These are phyloP conservation scores for Hyles vespertilio DNA, from an alignment of 1,140 invertebrate genomes.

Conservation along the genomic window DNA sequence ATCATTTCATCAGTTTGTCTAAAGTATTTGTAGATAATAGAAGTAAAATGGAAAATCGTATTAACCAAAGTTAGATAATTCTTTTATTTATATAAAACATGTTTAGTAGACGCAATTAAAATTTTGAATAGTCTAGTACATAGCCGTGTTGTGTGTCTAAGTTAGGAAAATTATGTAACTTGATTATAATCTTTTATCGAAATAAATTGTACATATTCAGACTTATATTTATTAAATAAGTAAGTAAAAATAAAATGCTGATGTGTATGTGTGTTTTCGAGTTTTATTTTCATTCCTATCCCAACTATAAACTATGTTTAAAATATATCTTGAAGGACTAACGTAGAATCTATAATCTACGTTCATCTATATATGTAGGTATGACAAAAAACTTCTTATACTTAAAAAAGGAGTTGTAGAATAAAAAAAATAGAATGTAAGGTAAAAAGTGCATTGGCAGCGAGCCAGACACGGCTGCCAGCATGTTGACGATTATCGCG, in stretches of 20 bases:
- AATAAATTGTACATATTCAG: conserved; percentile 6
- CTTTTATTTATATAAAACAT: conserved; percentile 2
- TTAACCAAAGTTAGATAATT: conserved; percentile 30
- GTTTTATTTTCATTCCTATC: not conserved
- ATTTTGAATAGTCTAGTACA: conserved; percentile 1
- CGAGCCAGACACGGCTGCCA: no score
- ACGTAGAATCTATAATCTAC: no score
- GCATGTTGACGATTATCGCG: no score
- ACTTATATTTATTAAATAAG: conserved; percentile 25
- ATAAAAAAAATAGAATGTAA: no score
- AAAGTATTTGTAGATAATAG: not conserved
- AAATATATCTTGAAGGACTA: no score
- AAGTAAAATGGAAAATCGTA: conserved; percentile 16
- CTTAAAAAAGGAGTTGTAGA: no score
- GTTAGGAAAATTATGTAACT: not conserved
- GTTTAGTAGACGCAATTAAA: not conserved
- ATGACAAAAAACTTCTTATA: no score
- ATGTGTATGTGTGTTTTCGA: conserved; percentile 15
- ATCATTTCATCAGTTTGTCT: not conserved
- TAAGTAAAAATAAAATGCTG: conserved; percentile 37
- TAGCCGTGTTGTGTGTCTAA: not conserved
- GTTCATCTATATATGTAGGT: no score
- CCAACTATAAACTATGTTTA: no score
- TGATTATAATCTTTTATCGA: conserved; percentile 1
- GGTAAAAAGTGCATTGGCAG: no score